Base-by-base conservation (phyloP, 1,140 invertebrate genomes). In the Zaprionus kolodkinae region DNA sequence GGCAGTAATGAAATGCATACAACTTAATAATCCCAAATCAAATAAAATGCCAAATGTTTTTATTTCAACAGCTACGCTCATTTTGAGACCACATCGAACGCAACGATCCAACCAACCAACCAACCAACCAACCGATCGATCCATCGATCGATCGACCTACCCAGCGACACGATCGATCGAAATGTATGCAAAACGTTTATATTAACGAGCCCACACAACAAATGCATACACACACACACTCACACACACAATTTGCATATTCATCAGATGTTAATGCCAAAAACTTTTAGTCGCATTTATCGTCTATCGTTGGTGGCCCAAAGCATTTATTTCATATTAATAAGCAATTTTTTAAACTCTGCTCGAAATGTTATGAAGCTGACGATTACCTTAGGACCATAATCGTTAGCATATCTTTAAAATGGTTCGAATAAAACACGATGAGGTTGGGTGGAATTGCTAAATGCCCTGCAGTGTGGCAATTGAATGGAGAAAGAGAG, bases 41-140 rank as follows among this genome's bases (percentile, higher is more conserved):
- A 87, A 87, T 87, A 84, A 88, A 88, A 88, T 88, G 80, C 80
- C 77, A 89, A 88, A 88, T 84, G 84, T 88, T 88, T 88, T 88
- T 88, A 88, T 88, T 88, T 88, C 84, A 83, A 88, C 83, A 87
- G 83, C 83, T 87, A 87, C 83, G 83, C 84, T 88, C 73, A 78
- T 83, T 83, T 79, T 81, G 76, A 73, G 72, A 52, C 73, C 65
- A 65, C 73, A 43, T n/a, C 38, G n/a, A n/a, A n/a, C 40, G n/a
- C 38, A n/a, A 40, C 12, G 21, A 21, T 21, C 21, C 21, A 21
- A 21, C 36, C 40, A 43, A 43, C 21, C 40, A 15, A 45, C 21
- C 21, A 21, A 21, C 36, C 40, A 43, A 43, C 21, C 40, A 15
- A 45, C 2, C n/a, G 27, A 30, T 30, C 40, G 2, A 45, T 45